Evolutionary conservation across 2,113 vertebrate genomes (phyloP), one percentile per base, ranked within the genome.

Genomic region (Myotis lucifugus): DNA sequence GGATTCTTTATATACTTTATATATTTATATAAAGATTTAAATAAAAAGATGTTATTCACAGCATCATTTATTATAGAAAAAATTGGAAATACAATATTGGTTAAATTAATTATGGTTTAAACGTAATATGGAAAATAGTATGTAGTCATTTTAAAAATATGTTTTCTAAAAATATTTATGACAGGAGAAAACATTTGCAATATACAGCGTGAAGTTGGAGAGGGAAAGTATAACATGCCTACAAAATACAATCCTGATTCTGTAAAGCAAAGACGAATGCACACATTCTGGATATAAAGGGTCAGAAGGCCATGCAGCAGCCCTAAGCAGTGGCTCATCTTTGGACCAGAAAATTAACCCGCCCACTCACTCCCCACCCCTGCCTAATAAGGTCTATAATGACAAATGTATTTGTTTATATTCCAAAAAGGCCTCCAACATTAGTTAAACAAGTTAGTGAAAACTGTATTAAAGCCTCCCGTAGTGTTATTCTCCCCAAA

Each of bases 81-180:
- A n/a, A 59, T 0, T 66, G 56, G 37, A 77, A 72, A 81, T 34
- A 88, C 48, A 21, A 93, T 37, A 86, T 19, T 59, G 27, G 48
- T 66, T 92, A 66, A 73, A 64, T 73, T 54, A 83, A 64, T 78
- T 73, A 56, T n/a, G 18, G 56, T 17, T 78, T 78, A 83, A 64
- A 81, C 40, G 87, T 37, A 59, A 89, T 54, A 89, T 11, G 11
- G 32, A 74, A 82, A 46, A 46, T 61, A 82, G 9, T 46, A 73
- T 4, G 1, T 19, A 69, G 25, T 48, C 61, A 78, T 61, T 92
- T 91, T 40, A 9, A 40, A 76, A 61, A 79, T 42, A 78, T 23
- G 15, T 56, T 32, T 92, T 67, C 81, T 84, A 50, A 90, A 93
- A 92, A 42, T 77, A 84, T n/a, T 42, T 86, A 69, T 5, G 69